Base-by-base conservation (phyloP, 2,888 invertebrate species). In the Peribatodes rhomboidaria region DNA sequence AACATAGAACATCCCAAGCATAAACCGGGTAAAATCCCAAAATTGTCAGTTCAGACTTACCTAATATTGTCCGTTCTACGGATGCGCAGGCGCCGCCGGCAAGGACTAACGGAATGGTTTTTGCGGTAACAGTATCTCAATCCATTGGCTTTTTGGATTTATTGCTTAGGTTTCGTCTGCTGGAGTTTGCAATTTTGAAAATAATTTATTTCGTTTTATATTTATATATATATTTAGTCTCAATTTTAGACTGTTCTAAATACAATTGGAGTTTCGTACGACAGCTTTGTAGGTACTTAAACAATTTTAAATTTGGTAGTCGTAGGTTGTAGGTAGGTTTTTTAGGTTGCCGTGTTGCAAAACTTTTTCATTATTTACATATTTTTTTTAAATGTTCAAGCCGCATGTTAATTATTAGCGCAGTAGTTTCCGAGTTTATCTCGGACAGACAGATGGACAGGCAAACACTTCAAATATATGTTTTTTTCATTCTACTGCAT, bases 31-130 rank as follows among this genome's bases (percentile, higher is more conserved):
- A 42, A 52, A 61, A 67, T 31, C 6, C 13, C 33, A 37, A 62
- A 53, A 42, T 60, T 11, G 50, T 54, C 39, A 16, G 16, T 16
- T 49, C 3, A n/a, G 2, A 1, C 18, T 18, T 20, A 20, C 35
- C 11, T 18, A 35, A 14, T 14, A 10, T 1, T 13, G 8, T 20
- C 35, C 18, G 37, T 35, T 50, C 50, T 50, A 11, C 13, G 35
- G 41, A 67, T 65, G 62, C 58, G 55, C 75, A 75, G 72, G 80
- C 78, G 79, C 79, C 79, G 71, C 74, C 82, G 80, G 80, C 81
- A 77, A 82, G 79, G 81, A 78, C 81, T 87, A 85, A 85, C 85
- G 85, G 83, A 77, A 71, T 76, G 68, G 80, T 85, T 84, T 84
- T 84, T 84, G 79, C 74, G 69, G 76, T 82, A 84, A 83, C 82